These are phyloP conservation scores for Phyllopteryx taeniolatus DNA, from an alignment of 2,113 vertebrate species.

Conservation along the genomic window DNA sequence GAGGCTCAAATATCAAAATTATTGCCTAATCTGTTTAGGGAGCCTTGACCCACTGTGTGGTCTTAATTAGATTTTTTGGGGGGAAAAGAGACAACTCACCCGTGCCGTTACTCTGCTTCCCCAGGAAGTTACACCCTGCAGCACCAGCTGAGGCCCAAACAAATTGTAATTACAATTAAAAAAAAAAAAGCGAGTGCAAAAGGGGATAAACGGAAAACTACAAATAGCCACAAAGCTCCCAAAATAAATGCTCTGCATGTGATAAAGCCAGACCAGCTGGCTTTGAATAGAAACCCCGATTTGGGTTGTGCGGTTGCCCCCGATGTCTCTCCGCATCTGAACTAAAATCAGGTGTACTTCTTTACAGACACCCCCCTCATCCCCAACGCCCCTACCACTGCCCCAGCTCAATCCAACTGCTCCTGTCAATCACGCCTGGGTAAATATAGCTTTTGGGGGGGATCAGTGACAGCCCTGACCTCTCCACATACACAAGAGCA, in stretches of 20 bases:
- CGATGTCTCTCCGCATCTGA: conserved; percentile 83
- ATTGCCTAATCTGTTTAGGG: conserved; percentile 48
- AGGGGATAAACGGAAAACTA: conserved; percentile 34
- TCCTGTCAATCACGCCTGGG: conserved; percentile 79
- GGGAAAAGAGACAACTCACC: conserved; percentile 82
- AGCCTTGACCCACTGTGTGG: conserved; percentile 35
- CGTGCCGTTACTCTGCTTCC: conserved; percentile 84
- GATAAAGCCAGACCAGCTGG: conserved; percentile 99
- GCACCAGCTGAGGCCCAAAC: conserved; percentile 89
- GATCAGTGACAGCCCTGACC: conserved; percentile 79
- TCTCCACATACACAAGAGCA: conserved; percentile 13
- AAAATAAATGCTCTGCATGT: conserved; percentile 74
- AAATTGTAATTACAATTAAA: conserved; percentile 60
- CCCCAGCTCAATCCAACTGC: conserved; percentile 81
- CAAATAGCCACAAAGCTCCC: conserved; percentile 29
- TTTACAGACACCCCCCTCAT: conserved; percentile 73
- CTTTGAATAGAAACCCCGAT: conserved; percentile 95
- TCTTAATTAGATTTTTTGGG: not conserved
- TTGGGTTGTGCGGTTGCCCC: conserved; percentile 83
- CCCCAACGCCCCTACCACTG: conserved; percentile 52
- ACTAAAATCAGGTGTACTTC: conserved; percentile 80
- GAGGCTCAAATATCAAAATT: conserved; percentile 43
- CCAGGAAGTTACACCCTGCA: conserved; percentile 93
- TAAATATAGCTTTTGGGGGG: conserved; percentile 94
- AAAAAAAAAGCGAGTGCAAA: conserved; percentile 62